phyloP scores from a whole-genome alignment of 1,140 invertebrate genomes.

The Rhagoletis pomonella region DNA sequence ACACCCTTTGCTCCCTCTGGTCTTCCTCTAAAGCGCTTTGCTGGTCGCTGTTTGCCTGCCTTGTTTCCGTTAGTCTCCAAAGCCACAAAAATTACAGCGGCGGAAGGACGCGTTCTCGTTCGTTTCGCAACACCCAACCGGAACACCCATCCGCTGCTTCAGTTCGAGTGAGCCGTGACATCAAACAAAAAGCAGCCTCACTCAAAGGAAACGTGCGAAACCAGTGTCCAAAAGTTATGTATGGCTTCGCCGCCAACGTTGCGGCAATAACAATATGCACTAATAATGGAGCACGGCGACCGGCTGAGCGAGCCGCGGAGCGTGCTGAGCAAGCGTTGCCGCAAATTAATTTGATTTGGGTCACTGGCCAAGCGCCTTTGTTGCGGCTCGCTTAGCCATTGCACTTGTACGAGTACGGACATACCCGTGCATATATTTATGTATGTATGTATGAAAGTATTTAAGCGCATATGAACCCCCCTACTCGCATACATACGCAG shows the following conservation, averaged over 20 bases:
- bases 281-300: neutral
- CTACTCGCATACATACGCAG: too few relatives aligned
- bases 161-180: neutral
- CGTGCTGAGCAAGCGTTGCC: neutral
- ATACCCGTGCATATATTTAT: too few relatives aligned
- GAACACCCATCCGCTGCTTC: neutral
- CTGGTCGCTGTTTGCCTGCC: neutral
- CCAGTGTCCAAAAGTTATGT: neutral
- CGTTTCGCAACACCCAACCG: neutral
- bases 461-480: too few relatives aligned
- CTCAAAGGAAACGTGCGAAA: slow-evolving; percentile 24
- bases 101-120: slow-evolving; percentile 1
- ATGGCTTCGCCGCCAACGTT: neutral
- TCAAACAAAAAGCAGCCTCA: neutral
- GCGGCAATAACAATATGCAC: neutral
- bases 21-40: neutral
- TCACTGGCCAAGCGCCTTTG: slow-evolving; percentile 15
- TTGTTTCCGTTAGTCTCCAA: neutral
- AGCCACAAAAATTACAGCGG: neutral
- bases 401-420: neutral
- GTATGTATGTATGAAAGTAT: too few relatives aligned
- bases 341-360: slow-evolving; percentile 46
- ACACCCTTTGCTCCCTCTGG: neutral
- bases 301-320: neutral
- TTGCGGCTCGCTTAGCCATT: neutral